phyloP scores from a whole-genome alignment of 2,888 invertebrate species.

The Catonia carolina region DNA sequence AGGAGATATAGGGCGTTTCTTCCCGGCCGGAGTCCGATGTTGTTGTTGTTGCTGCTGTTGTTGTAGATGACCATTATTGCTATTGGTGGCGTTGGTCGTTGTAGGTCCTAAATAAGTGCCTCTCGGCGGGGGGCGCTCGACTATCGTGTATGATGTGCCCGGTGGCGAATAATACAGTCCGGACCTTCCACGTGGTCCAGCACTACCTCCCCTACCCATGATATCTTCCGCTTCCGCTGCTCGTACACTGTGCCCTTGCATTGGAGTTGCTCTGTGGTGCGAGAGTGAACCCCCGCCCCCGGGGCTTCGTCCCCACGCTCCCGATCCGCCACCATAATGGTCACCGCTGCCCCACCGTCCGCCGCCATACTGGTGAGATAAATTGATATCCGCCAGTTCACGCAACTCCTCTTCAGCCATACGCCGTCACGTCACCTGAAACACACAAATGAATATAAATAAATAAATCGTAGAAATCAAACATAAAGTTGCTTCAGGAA shows the following conservation, averaged over 20 bases:
- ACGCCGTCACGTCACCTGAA: slow-evolving; percentile 40
- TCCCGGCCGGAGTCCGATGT: slow-evolving; percentile 42
- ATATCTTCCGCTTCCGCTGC: slow-evolving; percentile 42
- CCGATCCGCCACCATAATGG: slow-evolving; percentile 31
- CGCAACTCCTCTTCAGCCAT: slow-evolving; percentile 43
- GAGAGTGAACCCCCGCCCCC: slow-evolving; percentile 32
- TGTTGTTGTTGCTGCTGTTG: slow-evolving; percentile 39
- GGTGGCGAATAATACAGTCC: slow-evolving; percentile 72
- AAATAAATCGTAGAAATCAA: too few species aligned
- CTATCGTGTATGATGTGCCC: slow-evolving; percentile 82
- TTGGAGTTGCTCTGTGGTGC: slow-evolving; percentile 25
- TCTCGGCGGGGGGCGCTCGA: slow-evolving; percentile 64
- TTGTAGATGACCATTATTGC: slow-evolving; percentile 37
- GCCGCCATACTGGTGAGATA: slow-evolving; percentile 35
- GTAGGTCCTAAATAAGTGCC: slow-evolving; percentile 66
- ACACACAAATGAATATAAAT: too few species aligned
- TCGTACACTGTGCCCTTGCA: slow-evolving; percentile 52
- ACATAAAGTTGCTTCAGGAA: too few species aligned
- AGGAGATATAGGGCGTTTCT: slow-evolving; percentile 75
- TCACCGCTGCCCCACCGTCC: slow-evolving; percentile 35
- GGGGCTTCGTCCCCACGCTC: slow-evolving; percentile 30
- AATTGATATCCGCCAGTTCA: slow-evolving; percentile 43
- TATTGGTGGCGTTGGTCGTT: slow-evolving; percentile 45
- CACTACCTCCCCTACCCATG: slow-evolving; percentile 41
- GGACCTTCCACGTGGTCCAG: slow-evolving; percentile 36